Conservation (phyloP, 2,797 vertebrate species). For the Sebastes wilsoni region DNA sequence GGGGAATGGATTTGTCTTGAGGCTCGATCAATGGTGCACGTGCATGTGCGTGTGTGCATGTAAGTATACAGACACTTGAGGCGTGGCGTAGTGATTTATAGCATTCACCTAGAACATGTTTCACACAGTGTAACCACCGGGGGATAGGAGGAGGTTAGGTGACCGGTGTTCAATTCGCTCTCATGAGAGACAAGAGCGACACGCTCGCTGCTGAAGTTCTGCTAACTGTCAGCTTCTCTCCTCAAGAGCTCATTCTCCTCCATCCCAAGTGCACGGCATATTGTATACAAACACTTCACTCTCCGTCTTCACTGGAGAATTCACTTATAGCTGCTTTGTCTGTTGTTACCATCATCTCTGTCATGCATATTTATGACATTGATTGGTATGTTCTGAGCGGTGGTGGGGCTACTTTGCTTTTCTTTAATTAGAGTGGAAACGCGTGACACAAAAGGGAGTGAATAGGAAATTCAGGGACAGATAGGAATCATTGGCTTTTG, state of each 20-base stretch:
- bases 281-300: constrained; percentile 24
- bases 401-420: constrained; percentile 65
- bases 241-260: neutral
- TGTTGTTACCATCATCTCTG: constrained; percentile 1
- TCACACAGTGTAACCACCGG: constrained; percentile 52
- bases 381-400: constrained; percentile 56
- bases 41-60: constrained; percentile 8
- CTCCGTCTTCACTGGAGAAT: neutral
- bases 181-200: constrained; percentile 27
- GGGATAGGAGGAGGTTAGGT: constrained; percentile 58
- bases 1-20: constrained; percentile 83
- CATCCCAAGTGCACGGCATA: neutral
- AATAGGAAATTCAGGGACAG: constrained; percentile 65
- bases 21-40: constrained; percentile 78
- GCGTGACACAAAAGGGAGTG: constrained; percentile 65
- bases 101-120: constrained; percentile 56
- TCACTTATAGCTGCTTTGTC: constrained; percentile 27
- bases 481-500: constrained; percentile 82
- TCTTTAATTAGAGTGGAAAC: constrained; percentile 76
- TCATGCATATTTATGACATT: constrained; percentile 73
- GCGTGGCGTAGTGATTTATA: constrained; percentile 78
- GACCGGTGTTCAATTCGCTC: constrained; percentile 44
- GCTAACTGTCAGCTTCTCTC: neutral
- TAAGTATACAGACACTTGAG: constrained; percentile 51
- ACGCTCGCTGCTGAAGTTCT: constrained; percentile 2